Evolutionary conservation across 2,888 invertebrate species (phyloP).

Genomic region (Drosophila pseudotakahashii): DNA sequence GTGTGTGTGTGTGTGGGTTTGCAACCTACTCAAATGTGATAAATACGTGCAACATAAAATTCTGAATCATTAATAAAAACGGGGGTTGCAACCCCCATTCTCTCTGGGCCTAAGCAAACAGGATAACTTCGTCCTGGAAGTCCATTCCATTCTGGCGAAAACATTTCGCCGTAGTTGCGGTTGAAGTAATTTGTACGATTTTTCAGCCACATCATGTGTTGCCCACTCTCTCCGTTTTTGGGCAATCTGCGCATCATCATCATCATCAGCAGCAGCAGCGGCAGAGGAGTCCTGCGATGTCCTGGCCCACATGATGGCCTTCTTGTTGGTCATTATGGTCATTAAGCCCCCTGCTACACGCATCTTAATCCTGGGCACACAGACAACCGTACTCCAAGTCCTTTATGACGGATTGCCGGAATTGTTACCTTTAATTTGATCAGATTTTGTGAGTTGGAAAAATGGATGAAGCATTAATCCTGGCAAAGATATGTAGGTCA

Average conservation of each 20-base stretch:
- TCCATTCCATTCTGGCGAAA: constrained; percentile 64
- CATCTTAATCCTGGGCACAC: constrained; percentile 67
- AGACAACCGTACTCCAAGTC: constrained; percentile 27
- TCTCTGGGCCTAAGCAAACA: constrained; percentile 64
- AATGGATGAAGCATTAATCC: constrained; percentile 42
- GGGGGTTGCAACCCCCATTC: constrained; percentile 50
- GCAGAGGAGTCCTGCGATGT: constrained; percentile 31
- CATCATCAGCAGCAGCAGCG: constrained; percentile 36
- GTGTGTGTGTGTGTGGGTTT: constrained; percentile 24
- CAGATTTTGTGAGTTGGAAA: constrained; percentile 60
- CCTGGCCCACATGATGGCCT: constrained; percentile 47
- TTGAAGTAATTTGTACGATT: constrained; percentile 77
- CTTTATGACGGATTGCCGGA: constrained; percentile 66
- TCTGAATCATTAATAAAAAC: constrained; percentile 79
- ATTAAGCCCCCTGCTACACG: constrained; percentile 66
- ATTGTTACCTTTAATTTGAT: constrained; percentile 69
- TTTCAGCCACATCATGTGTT: constrained; percentile 79
- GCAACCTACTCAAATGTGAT: constrained; percentile 68
- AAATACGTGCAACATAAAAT: constrained; percentile 72
- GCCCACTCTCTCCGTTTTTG: constrained; percentile 23
- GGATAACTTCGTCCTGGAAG: constrained; percentile 49
- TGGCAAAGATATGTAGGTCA: constrained; percentile 18
- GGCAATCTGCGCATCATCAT: constrained; percentile 58
- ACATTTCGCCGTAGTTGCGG: constrained; percentile 44
- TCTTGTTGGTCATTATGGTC: constrained; percentile 75